A percentile compares a stretch with the other conserved stretches of the same genome.
Conservation (phyloP, 1,140 invertebrate genomes). For the Trachymyrmex cornetzi region DNA sequence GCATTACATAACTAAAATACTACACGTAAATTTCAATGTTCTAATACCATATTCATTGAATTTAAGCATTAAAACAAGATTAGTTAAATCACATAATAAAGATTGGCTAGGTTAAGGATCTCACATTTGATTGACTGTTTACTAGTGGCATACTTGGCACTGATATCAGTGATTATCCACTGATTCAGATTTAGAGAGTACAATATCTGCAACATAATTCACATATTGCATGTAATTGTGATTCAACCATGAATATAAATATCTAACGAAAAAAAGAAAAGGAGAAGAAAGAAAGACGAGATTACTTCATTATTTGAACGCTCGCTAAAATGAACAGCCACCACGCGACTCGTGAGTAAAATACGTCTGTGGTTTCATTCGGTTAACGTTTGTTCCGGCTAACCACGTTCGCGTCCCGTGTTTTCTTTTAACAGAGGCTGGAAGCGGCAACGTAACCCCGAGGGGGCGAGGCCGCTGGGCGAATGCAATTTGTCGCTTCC, state of each 20-base stretch:
- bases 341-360: constrained; percentile 13
- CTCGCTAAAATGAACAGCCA: constrained; percentile 6
- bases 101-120: too few relatives aligned
- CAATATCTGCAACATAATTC: not conserved
- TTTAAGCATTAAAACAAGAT: too few relatives aligned
- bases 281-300: not conserved
- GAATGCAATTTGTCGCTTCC: constrained; percentile 75
- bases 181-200: too few relatives aligned
- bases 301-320: constrained; percentile 52
- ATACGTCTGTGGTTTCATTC: constrained; percentile 37
- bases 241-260: not conserved
- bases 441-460: constrained; percentile 23
- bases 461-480: not conserved
- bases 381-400: constrained; percentile 70
- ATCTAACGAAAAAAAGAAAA: not conserved
- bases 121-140: too few relatives aligned
- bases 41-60: too few relatives aligned
- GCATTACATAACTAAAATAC: too few relatives aligned
- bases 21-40: too few relatives aligned
- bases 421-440: constrained; percentile 5
- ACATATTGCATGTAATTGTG: not conserved
- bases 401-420: constrained; percentile 63
- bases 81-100: too few relatives aligned
- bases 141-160: too few relatives aligned
- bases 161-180: too few relatives aligned